Evolutionary conservation across 2,888 invertebrate genomes (phyloP).

Genomic region (Melanchra persicariae): DNA sequence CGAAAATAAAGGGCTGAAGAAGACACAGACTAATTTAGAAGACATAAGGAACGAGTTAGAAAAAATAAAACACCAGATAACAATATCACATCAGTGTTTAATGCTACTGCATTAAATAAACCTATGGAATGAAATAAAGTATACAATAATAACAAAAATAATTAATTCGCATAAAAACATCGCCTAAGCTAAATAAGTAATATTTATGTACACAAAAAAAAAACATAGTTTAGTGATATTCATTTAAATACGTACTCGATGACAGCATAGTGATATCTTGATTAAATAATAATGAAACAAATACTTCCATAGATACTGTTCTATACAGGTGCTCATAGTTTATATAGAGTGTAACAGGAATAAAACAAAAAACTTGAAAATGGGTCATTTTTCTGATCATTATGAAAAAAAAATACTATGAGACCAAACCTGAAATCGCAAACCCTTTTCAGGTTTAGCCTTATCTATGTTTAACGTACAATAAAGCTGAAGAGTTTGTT

Average conservation of each 20-base stretch:
- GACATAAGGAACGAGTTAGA: no score
- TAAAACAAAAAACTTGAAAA: no score
- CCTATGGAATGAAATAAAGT: conserved; percentile 85
- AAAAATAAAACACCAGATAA: conserved; percentile 63
- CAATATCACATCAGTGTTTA: conserved; percentile 84
- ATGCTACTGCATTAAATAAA: conserved; percentile 78
- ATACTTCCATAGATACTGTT: background rate
- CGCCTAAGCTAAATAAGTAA: conserved; percentile 60
- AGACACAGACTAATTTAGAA: no score
- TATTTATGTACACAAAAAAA: conserved; percentile 59
- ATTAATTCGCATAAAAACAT: conserved; percentile 68
- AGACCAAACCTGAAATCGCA: no score
- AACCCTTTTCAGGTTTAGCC: no score
- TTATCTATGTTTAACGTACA: no score
- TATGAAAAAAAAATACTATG: no score
- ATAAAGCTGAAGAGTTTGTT: no score
- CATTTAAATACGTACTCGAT: conserved; percentile 21
- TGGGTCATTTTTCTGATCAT: no score
- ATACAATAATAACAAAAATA: conserved; percentile 68
- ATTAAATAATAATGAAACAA: conserved; percentile 13
- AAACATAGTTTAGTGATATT: conserved; percentile 30
- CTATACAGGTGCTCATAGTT: background rate
- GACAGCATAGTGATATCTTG: conserved; percentile 27
- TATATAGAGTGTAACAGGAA: background rate
- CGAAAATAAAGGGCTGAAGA: no score